phyloP scores from a whole-genome alignment of 2,888 invertebrate genomes.

The Diploptera punctata region DNA sequence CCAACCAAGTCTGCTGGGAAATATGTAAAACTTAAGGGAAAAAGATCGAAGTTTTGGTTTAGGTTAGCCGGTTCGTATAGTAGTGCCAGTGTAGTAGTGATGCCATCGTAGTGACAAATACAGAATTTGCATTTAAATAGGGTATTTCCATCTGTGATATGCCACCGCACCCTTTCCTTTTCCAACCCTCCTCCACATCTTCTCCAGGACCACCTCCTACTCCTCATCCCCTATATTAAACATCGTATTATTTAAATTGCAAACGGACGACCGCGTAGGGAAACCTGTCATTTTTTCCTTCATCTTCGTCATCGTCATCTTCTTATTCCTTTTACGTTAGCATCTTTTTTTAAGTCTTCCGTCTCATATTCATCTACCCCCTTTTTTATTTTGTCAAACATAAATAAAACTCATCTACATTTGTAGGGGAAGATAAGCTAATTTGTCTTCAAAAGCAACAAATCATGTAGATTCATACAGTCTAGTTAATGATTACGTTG shows the following conservation, averaged over 20 bases:
- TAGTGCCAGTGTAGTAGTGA: conserved; percentile 24
- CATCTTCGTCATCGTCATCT: conserved; percentile 8
- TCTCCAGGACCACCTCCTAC: conserved; percentile 16
- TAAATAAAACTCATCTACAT: background rate
- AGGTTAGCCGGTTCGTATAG: conserved; percentile 5
- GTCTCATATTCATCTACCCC: background rate
- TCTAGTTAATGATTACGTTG: no score
- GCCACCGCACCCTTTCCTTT: conserved; percentile 29
- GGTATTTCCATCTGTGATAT: conserved; percentile 65
- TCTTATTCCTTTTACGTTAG: background rate
- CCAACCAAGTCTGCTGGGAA: conserved; percentile 37
- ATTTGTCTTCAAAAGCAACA: background rate
- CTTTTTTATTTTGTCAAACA: background rate
- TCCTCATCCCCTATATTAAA: conserved; percentile 31
- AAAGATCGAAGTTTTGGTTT: conserved; percentile 41
- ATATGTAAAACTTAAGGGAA: conserved; percentile 42
- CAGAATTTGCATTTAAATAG: conserved; percentile 71
- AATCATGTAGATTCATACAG: background rate
- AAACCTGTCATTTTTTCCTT: conserved; percentile 22
- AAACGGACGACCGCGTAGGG: conserved; percentile 31
- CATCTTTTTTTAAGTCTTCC: background rate
- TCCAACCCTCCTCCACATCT: conserved; percentile 9
- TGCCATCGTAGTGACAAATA: conserved; percentile 39
- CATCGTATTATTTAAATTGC: conserved; percentile 40
- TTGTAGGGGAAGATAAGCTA: background rate